phyloP scores from a whole-genome alignment of 2,113 vertebrate species.

The Nibea albiflora region DNA sequence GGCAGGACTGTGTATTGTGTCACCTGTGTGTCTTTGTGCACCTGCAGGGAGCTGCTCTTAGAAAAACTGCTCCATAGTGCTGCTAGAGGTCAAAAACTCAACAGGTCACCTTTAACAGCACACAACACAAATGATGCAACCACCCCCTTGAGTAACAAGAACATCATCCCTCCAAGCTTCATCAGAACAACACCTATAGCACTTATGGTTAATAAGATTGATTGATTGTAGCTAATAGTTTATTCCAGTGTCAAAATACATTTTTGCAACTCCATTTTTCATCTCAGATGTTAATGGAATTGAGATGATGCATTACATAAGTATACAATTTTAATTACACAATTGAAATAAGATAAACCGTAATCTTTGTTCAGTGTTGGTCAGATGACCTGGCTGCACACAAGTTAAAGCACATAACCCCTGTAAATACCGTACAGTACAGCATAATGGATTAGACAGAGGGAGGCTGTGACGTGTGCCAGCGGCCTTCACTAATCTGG shows the following conservation, averaged over 20 bases:
- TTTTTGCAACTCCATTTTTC: neutral
- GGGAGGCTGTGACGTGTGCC: constrained; percentile 66
- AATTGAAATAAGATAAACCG: neutral
- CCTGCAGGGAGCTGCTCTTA: neutral
- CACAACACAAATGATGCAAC: neutral
- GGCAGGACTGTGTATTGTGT: neutral
- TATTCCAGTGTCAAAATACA: neutral
- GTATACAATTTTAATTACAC: neutral
- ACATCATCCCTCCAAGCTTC: neutral
- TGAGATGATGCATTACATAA: neutral
- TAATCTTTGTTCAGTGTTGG: neutral
- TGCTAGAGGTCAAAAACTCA: neutral
- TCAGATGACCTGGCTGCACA: constrained; percentile 55
- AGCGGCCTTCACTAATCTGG: constrained; percentile 72
- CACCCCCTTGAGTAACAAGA: neutral
- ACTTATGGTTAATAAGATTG: neutral
- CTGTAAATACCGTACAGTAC: constrained; percentile 57
- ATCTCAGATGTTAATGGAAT: neutral
- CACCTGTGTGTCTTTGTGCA: neutral
- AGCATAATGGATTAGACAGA: constrained; percentile 71
- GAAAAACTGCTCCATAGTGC: neutral
- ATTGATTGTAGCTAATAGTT: neutral
- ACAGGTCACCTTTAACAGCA: neutral
- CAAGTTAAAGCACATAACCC: constrained; percentile 55
- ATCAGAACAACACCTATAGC: neutral